Evolutionary conservation across 2,113 vertebrate species (phyloP).

Genomic region (Aspiorhynchus laticeps): DNA sequence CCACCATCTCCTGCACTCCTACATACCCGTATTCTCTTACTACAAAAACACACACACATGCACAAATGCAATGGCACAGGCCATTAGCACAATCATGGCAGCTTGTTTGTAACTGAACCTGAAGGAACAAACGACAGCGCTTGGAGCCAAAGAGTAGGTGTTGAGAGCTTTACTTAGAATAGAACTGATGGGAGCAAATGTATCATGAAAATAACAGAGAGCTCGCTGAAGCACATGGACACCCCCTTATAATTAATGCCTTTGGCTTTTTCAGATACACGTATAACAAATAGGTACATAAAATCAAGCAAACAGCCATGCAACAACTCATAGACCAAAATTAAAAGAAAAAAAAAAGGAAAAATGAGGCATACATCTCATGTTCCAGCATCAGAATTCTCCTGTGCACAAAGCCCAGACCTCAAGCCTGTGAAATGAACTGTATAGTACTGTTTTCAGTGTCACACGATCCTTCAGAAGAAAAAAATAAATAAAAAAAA

Average conservation of each 20-base stretch:
- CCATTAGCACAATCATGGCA: slow-evolving; percentile 10
- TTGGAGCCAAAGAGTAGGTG: neutral
- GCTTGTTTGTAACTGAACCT: slow-evolving; percentile 13
- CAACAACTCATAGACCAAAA: neutral
- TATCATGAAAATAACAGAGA: slow-evolving; percentile 7
- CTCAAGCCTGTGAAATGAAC: neutral
- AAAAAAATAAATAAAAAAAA: neutral
- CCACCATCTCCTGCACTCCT: slow-evolving; percentile 32
- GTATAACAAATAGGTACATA: neutral
- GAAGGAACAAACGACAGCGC: slow-evolving; percentile 17
- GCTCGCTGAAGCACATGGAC: neutral
- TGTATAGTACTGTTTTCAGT: too few relatives aligned
- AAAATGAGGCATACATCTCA: neutral
- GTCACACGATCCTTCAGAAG: too few relatives aligned
- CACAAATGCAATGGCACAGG: slow-evolving; percentile 26
- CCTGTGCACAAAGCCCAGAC: neutral
- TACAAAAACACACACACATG: slow-evolving; percentile 36
- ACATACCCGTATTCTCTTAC: slow-evolving; percentile 37
- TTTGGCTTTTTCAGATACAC: neutral
- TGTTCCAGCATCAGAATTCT: neutral
- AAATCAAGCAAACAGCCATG: neutral
- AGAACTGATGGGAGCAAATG: slow-evolving; percentile 1
- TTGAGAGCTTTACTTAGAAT: neutral
- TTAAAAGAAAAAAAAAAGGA: neutral
- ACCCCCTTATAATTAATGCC: neutral